Base-by-base conservation (phyloP, 2,797 vertebrate genomes). In the Jordanella pulchra region DNA sequence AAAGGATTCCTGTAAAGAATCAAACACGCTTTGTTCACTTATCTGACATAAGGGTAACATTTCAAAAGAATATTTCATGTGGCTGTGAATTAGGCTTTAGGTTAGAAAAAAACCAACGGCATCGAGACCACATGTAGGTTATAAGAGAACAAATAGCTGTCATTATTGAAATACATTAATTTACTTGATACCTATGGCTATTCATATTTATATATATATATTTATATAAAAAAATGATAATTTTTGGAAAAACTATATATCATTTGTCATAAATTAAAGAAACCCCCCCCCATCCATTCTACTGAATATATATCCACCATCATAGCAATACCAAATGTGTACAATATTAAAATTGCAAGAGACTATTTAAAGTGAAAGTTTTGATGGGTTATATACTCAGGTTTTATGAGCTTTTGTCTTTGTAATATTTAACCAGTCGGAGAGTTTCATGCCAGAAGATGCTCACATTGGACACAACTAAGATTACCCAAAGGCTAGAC, bases 1-100 rank as follows among this genome's bases (percentile, higher is more conserved):
- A 99, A 65, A 99, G 94, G 89, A 99, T 99, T 81, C 98, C 98
- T 99, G 89, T 50, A 94, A 80, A 30, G 85, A 53, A 68, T 78
- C 12, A 75, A 50, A 67, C 6, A 27, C 54, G 15, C 4, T 42
- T 71, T 44, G 39, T 42, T 64, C 25, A 44, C 39, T 63, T 25
- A 63, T 48, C 17, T 21, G 17, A 48, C 23, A 15, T n/a, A 6
- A 55, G 77, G 54, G 45, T 3, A 42, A 35, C 28, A 28, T 27
- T n/a, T 48, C 4, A 39, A 65, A 39, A 28, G 13, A 58, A 67
- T 15, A 27, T 1, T 68, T 13, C 55, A 17, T 51, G 28, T 65
- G 44, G 60, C n/a, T 3, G 13, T 50, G 17, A 42, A 17, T 25
- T 47, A 42, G 4, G 15, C 7, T 56, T 53, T 55, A 39, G 45